Evolutionary conservation across 2,797 vertebrate genomes (phyloP).

Genomic region (Ciconia nigra): DNA sequence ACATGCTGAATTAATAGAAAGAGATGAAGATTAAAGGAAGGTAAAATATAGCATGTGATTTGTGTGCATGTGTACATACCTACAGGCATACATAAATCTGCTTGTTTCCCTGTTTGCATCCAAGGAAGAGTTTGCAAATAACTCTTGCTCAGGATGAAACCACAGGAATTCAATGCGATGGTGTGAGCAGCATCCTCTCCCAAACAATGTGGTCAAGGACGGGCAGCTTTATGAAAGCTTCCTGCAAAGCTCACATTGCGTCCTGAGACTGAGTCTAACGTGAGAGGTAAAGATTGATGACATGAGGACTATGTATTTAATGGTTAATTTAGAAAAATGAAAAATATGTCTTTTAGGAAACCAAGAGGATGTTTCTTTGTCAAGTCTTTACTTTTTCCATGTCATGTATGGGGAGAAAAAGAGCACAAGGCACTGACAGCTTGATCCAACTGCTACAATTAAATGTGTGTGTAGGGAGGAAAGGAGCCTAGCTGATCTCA

Average conservation of each 20-base stretch:
- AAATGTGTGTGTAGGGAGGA: not conserved
- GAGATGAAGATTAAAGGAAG: not conserved
- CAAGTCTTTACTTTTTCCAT: not conserved
- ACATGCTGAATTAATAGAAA: not conserved
- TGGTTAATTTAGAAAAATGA: not conserved
- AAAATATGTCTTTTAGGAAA: not conserved
- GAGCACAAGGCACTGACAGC: not conserved
- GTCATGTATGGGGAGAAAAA: not conserved
- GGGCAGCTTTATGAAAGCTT: not conserved
- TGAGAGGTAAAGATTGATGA: not conserved
- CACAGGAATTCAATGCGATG: not conserved
- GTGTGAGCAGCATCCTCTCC: not conserved
- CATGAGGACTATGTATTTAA: not conserved
- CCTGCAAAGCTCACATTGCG: not conserved
- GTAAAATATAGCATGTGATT: not conserved
- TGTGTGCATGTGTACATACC: not conserved
- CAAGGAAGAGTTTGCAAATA: not conserved
- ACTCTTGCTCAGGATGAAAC: not conserved
- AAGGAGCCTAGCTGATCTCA: not conserved
- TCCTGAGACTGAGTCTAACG: accelerated
- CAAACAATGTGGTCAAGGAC: not conserved
- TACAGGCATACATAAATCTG: not conserved
- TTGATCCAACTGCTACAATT: not conserved
- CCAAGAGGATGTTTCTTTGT: not conserved
- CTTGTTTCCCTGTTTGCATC: not conserved